Evolutionary conservation across 2,113 vertebrate genomes (phyloP).

Genomic region (Cyprinodon variegatus): DNA sequence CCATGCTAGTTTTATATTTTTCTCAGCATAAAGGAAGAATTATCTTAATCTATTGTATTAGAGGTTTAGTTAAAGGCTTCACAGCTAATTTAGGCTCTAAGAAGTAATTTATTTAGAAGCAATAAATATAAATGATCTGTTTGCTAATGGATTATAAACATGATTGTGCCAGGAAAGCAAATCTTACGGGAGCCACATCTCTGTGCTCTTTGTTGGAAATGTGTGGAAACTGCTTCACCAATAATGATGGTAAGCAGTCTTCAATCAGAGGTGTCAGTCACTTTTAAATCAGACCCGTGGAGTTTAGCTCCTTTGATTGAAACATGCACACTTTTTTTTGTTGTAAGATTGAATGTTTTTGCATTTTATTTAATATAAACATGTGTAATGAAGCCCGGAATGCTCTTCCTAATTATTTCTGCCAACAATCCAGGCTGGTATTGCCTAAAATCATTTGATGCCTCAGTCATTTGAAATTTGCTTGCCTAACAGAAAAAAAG

Average conservation of each 20-base stretch:
- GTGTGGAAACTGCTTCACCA: neutral
- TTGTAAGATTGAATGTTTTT: neutral
- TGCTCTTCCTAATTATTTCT: conserved; percentile 8
- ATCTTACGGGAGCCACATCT: conserved; percentile 2
- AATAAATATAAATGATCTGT: conserved; percentile 32
- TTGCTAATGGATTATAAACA: neutral
- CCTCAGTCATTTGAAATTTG: conserved; percentile 36
- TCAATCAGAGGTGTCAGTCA: neutral
- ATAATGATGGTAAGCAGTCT: neutral
- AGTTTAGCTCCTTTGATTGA: neutral
- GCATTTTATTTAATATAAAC: neutral
- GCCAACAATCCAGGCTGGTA: conserved; percentile 10
- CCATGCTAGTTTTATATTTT: neutral
- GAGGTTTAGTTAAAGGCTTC: conserved; percentile 10
- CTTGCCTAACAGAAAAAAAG: conserved; percentile 37
- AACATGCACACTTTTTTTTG: too few relatives aligned
- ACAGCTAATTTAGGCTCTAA: neutral
- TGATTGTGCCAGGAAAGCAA: conserved; percentile 17
- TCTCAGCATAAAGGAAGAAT: neutral
- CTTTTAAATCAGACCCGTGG: conserved; percentile 1
- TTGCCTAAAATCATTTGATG: conserved; percentile 27
- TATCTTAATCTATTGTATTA: conserved; percentile 1
- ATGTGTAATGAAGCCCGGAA: conserved; percentile 33
- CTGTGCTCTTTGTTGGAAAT: neutral
- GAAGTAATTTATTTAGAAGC: conserved; percentile 27